Percentiles rank a stretch among this genome's conserved stretches.
Conservation (phyloP, 1,140 invertebrate species). For the Nasonia giraulti region DNA sequence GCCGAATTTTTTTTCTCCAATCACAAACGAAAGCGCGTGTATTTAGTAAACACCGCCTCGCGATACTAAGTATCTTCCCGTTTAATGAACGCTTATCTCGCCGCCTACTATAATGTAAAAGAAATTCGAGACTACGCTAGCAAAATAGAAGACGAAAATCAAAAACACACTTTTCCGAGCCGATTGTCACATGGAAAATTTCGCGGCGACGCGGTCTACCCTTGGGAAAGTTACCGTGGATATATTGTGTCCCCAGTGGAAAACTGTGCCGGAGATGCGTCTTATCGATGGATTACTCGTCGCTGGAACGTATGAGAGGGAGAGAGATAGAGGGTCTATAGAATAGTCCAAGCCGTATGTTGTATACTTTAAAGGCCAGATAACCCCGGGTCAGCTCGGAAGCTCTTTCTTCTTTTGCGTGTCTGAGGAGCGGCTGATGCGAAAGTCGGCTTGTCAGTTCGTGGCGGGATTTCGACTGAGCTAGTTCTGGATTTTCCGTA, state of each 20-base stretch:
- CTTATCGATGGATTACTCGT: not conserved
- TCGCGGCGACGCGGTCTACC: not conserved
- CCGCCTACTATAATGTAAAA: not conserved
- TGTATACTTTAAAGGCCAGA: constrained; percentile 9
- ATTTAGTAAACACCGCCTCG: not conserved
- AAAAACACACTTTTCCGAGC: not conserved
- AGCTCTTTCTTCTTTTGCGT: not conserved
- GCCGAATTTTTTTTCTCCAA: not conserved
- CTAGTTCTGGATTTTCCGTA: not conserved
- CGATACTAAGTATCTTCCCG: not conserved
- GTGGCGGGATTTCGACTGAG: constrained; percentile 58
- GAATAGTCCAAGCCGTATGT: not conserved
- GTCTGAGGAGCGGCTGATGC: constrained; percentile 44
- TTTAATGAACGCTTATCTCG: not conserved
- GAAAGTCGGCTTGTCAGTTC: constrained; percentile 58
- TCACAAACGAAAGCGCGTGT: not conserved
- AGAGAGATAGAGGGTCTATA: not conserved
- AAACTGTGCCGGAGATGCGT: not conserved
- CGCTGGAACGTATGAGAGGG: not conserved
- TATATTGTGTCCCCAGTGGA: not conserved
- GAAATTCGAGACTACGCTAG: too few relatives aligned
- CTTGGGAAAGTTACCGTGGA: not conserved
- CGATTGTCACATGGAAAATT: not conserved
- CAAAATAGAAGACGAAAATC: not conserved
- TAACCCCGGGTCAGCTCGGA: constrained; percentile 18